Conservation (phyloP, 2,113 vertebrate species). For the Bettongia penicillata region DNA sequence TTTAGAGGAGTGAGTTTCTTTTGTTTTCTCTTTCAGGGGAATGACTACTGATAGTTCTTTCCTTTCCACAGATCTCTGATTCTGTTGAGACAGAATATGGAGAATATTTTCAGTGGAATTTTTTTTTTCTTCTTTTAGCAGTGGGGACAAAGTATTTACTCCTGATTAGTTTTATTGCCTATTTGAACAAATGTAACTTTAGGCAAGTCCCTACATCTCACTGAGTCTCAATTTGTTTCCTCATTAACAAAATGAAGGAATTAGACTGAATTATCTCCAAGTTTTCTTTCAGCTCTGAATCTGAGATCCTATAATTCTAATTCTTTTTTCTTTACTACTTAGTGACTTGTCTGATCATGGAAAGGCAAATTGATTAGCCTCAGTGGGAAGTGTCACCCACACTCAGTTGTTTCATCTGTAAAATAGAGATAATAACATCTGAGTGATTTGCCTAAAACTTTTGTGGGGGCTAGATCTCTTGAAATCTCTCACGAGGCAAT, state of each 20-base stretch:
- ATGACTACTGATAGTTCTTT: background rate
- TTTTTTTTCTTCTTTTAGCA: background rate
- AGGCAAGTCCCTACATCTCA: background rate
- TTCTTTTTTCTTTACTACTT: background rate
- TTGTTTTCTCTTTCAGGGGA: background rate
- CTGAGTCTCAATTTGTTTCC: background rate
- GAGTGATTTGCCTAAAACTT: background rate
- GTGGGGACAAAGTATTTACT: background rate
- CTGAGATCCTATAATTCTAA: background rate
- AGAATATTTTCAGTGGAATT: background rate
- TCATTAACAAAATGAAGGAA: background rate
- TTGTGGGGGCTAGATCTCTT: background rate
- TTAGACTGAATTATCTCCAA: background rate
- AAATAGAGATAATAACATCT: background rate
- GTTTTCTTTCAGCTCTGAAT: background rate
- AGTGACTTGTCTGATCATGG: background rate
- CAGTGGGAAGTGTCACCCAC: background rate
- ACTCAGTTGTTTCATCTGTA: background rate
- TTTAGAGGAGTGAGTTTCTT: background rate
- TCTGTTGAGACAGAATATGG: background rate
- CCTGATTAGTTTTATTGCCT: background rate
- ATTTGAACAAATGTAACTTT: background rate
- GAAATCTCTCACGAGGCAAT: background rate
- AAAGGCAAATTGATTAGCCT: background rate
- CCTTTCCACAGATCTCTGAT: background rate